Evolutionary conservation across 1,140 invertebrate genomes (phyloP), one percentile per base, ranked within the genome.

Genomic region (Nephotettix cincticeps): DNA sequence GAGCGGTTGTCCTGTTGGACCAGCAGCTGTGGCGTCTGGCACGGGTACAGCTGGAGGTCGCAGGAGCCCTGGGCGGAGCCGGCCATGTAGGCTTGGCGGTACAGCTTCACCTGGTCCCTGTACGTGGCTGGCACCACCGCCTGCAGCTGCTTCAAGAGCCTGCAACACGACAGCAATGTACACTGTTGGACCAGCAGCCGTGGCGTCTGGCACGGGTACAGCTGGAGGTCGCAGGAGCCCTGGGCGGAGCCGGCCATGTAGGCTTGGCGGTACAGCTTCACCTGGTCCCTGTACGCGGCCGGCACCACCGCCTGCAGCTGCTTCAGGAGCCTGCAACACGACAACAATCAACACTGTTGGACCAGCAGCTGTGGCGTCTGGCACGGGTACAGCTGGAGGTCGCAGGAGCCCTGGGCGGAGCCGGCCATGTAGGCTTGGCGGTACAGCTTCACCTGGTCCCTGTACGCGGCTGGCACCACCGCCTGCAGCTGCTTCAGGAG

Each of bases 71-170:
- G 17, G 47, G 4, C 17, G 28, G 51, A 4, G 1, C 70, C 70
- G n/a, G 51, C 58, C 1, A 36, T 71, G 45, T 73, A 73, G 9
- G 72, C 72, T 1, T 73, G 69, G 19, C 72, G 17, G 40, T 73
- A 73, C 17, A 32, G 65, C 51, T 71, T 73, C 6, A 73, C 54
- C 23, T 65, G 64, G 30, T 70, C 51, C 14, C 72, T 71, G 21
- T 73, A 71, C 25, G 67, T 63, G 21, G 66, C 72, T 1, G 70
- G 54, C 0, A 63, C 64, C 14, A 73, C 32, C 0, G 72, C 65
- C 43, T 73, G 72, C 23, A 73, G 64, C n/a, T 71, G 70, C 51
- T 73, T 73, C 40, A 73, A 32, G 1, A 73, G 32, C 72, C 72
- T 73, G 40, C 17, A 51, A 51, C 21, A 51, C n/a, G 19, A 3